These are phyloP conservation scores for Apolygus lucorum DNA, from an alignment of 1,140 invertebrate genomes.

Conservation along the genomic window DNA sequence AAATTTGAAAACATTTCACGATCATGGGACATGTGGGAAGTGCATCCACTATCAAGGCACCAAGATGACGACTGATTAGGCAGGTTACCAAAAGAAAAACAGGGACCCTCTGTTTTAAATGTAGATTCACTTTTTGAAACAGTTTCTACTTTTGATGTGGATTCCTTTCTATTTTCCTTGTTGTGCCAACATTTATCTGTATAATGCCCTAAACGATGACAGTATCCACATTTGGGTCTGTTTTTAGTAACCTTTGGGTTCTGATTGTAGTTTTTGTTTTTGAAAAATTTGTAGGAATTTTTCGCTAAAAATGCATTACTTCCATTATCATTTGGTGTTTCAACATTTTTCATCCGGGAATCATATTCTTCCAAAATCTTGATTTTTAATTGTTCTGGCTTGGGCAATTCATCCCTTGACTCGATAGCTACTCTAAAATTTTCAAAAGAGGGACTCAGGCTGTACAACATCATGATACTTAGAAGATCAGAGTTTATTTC, in stretches of 20 bases:
- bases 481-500: slow-evolving; percentile 31
- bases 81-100: neutral
- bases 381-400: slow-evolving; percentile 33
- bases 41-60: too few species aligned
- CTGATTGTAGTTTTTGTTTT: neutral
- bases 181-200: neutral
- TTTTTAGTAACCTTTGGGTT: neutral
- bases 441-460: neutral
- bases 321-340: neutral
- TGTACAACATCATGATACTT: neutral
- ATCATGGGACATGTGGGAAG: too few species aligned
- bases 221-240: neutral
- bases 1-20: too few species aligned
- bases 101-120: neutral
- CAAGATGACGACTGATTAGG: neutral
- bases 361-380: slow-evolving; percentile 36
- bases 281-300: neutral
- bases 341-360: neutral
- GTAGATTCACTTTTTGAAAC: neutral
- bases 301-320: neutral
- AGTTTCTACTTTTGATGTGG: too few species aligned
- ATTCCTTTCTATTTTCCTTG: too few species aligned
- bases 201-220: neutral
- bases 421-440: neutral
- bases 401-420: slow-evolving; percentile 32